Conservation (phyloP, 2,888 invertebrate species). For the Oscheius onirici region DNA sequence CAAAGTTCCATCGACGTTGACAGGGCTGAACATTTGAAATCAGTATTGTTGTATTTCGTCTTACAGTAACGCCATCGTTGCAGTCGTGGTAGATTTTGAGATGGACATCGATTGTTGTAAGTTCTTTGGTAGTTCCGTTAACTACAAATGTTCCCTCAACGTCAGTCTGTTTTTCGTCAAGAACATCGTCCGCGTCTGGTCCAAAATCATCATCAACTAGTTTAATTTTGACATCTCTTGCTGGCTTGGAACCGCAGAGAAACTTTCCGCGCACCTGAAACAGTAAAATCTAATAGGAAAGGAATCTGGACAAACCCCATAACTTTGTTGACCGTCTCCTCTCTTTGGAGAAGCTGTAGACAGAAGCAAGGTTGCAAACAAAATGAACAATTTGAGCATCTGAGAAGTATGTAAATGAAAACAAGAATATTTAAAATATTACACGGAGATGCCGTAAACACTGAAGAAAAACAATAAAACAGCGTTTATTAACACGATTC, state of each 20-base stretch:
- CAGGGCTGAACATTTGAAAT: slow-evolving; percentile 64
- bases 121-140: slow-evolving; percentile 60
- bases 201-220: slow-evolving; percentile 71
- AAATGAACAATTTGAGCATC: slow-evolving; percentile 16
- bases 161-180: slow-evolving; percentile 64
- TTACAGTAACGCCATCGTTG: slow-evolving; percentile 67
- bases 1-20: slow-evolving; percentile 71
- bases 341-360: slow-evolving; percentile 36
- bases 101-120: slow-evolving; percentile 70
- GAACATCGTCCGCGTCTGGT: slow-evolving; percentile 67
- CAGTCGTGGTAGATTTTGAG: slow-evolving; percentile 70
- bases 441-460: not conserved
- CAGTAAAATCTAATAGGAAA: not conserved
- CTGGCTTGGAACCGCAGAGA: slow-evolving; percentile 63
- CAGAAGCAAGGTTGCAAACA: slow-evolving; percentile 1
- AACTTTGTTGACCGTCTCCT: slow-evolving; percentile 57
- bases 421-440: not conserved
- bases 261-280: slow-evolving; percentile 60
- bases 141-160: slow-evolving; percentile 62
- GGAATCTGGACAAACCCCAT: slow-evolving; percentile 44
- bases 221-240: slow-evolving; percentile 63
- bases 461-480: not conserved
- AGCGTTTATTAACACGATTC: slow-evolving; percentile 8
- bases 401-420: not conserved
- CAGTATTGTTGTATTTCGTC: not conserved